Evolutionary conservation across 2,888 invertebrate species (phyloP).

Genomic region (Chloroclysta siterata): DNA sequence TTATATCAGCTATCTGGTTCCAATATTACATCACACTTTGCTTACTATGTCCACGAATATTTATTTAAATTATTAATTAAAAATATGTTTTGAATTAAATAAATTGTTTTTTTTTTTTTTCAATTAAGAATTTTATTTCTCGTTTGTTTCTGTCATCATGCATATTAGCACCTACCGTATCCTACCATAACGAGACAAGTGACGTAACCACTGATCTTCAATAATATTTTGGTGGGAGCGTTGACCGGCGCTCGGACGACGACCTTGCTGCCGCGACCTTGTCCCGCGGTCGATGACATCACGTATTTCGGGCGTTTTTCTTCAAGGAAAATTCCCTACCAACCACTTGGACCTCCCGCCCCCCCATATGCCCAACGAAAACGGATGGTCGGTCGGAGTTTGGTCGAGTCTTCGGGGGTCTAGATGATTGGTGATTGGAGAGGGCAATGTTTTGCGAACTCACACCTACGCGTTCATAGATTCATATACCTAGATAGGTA

Average conservation of each 20-base stretch:
- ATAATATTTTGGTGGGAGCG: constrained; percentile 62
- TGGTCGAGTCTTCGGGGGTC: constrained; percentile 41
- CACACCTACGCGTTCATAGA: constrained; percentile 52
- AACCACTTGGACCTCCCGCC: constrained; percentile 52
- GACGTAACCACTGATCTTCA: constrained; percentile 42
- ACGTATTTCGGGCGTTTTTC: constrained; percentile 76
- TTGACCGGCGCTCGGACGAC: constrained; percentile 58
- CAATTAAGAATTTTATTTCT: background rate
- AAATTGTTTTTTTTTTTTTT: too few species aligned
- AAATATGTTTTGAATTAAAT: too few species aligned
- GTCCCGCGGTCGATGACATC: constrained; percentile 63
- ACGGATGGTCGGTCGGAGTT: constrained; percentile 18
- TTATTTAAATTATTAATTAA: too few species aligned
- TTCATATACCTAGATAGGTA: constrained; percentile 3
- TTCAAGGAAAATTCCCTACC: constrained; percentile 73
- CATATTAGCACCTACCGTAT: background rate
- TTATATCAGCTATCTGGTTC: too few species aligned
- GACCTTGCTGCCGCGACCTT: constrained; percentile 76
- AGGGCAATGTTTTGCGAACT: constrained; percentile 65
- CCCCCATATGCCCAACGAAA: constrained; percentile 30
- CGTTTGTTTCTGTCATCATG: background rate
- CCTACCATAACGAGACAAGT: constrained; percentile 36
- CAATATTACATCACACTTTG: too few species aligned
- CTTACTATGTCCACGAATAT: too few species aligned
- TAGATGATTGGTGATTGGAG: constrained; percentile 46